Evolutionary conservation across 2,113 vertebrate genomes (phyloP), one percentile per base, ranked within the genome.

Genomic region (Archilochus colubris): DNA sequence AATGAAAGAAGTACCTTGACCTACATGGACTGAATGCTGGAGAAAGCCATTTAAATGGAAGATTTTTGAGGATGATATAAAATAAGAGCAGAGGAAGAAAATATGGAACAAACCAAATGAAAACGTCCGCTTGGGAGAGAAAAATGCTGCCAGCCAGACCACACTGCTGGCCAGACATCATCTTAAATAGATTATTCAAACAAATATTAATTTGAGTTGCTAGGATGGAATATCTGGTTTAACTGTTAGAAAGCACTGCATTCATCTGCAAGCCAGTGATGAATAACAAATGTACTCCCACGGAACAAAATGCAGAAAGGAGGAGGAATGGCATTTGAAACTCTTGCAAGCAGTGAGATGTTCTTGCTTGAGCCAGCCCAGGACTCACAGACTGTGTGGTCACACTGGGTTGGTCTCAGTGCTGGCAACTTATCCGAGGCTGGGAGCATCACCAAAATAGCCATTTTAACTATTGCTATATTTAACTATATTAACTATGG

Each of bases 181-280:
- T 96, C 88, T 91, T 95, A 97, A 97, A 86, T 89, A 95, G 86
- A 97, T 96, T 97, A 96, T 97, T 97, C 91, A 96, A 97, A 95
- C 93, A 97, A 97, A 97, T 97, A 97, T 96, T 97, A 97, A 97
- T 96, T 89, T 96, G 95, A 93, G 94, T 97, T 97, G 94, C 96
- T 97, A 95, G 94, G 96, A 88, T 96, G 94, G 96, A 97, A 97
- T 97, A 97, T 96, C 82, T 97, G 95, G 62, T 92, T 97, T 96
- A 95, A 92, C 93, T 94, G 93, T 94, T 96, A 96, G 94, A 96
- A 96, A 86, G 91, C 70, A 75, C 91, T 64, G 75, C 55, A 94
- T 53, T 96, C 92, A 92, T 93, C 74, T 94, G 82, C 82, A 94
- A 92, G 48, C 64, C 74, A 64, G 76, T 95, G 95, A 97, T 96